Conservation (phyloP, 2,888 invertebrate species). For the Eilema sororculum region DNA sequence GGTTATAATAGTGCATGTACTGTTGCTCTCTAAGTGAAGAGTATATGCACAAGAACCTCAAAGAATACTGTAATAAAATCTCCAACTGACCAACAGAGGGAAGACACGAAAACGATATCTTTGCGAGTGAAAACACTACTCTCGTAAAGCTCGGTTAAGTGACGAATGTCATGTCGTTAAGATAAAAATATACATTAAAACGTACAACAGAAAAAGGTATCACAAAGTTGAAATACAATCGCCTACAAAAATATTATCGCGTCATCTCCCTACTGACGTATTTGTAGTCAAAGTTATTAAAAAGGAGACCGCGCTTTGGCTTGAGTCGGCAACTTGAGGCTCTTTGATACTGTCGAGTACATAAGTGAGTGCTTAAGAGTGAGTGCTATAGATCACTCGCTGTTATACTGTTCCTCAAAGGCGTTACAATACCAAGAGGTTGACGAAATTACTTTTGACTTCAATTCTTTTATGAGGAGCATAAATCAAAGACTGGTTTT, state of each 20-base stretch:
- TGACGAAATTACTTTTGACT: slow-evolving; percentile 54
- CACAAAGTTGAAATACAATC: slow-evolving; percentile 16
- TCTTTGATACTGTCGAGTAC: slow-evolving; percentile 76
- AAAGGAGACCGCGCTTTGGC: slow-evolving; percentile 52
- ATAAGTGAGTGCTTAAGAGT: slow-evolving; percentile 73
- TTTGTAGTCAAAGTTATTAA: slow-evolving; percentile 49
- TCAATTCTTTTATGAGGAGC: slow-evolving; percentile 48
- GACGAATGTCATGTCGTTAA: background rate
- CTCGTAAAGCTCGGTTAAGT: background rate
- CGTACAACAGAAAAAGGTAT: slow-evolving; percentile 19
- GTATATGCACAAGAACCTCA: background rate
- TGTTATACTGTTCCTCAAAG: slow-evolving; percentile 66
- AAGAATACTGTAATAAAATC: background rate
- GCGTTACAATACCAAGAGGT: slow-evolving; percentile 43
- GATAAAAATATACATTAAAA: slow-evolving; percentile 14
- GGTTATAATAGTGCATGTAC: background rate
- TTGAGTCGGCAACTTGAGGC: slow-evolving; percentile 56
- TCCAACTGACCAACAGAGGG: background rate
- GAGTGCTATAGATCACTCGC: slow-evolving; percentile 66
- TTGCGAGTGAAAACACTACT: background rate
- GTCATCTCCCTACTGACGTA: slow-evolving; percentile 39
- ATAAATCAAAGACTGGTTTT: slow-evolving; percentile 43
- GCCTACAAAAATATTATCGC: slow-evolving; percentile 33
- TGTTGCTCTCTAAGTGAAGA: background rate
- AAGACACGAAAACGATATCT: background rate